Conservation (phyloP, 2,888 invertebrate species). For the Blastobasis lacticolella region DNA sequence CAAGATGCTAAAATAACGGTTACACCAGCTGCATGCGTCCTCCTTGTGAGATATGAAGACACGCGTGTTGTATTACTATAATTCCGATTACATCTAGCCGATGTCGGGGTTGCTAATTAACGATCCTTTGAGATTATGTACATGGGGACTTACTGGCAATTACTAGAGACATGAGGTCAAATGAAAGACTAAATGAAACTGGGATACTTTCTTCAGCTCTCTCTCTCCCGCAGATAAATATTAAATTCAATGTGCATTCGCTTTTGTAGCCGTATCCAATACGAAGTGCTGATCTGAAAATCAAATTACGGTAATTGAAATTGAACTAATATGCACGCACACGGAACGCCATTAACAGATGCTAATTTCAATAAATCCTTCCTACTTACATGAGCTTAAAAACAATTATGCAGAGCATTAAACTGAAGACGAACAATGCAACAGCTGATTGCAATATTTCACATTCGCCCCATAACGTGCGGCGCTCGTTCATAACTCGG, state of each 20-base stretch:
- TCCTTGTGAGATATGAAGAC: conserved; percentile 32
- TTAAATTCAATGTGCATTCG: too few species aligned
- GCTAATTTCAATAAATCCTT: too few species aligned
- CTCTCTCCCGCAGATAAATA: too few species aligned
- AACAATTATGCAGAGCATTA: conserved; percentile 2
- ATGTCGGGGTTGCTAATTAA: conserved; percentile 44
- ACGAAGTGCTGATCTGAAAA: too few species aligned
- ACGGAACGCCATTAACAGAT: too few species aligned
- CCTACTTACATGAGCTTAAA: not conserved
- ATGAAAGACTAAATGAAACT: too few species aligned
- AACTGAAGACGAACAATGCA: conserved; percentile 10
- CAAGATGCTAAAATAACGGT: conserved; percentile 33
- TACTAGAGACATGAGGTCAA: not conserved
- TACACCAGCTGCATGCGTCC: conserved; percentile 13
- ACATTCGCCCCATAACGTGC: conserved; percentile 26
- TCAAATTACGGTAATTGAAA: too few species aligned
- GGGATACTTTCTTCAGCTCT: too few species aligned
- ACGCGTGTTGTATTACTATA: conserved; percentile 38
- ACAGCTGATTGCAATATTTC: conserved; percentile 43
- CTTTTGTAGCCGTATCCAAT: too few species aligned
- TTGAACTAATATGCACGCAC: too few species aligned
- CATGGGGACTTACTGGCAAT: not conserved
- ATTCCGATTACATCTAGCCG: conserved; percentile 39
- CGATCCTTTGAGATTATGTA: conserved; percentile 14
- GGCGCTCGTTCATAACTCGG: conserved; percentile 38